A percentile compares a stretch with the other conserved stretches of the same genome.
phyloP scores from a whole-genome alignment of 1,140 invertebrate genomes.

The Diorhabda elongata region DNA sequence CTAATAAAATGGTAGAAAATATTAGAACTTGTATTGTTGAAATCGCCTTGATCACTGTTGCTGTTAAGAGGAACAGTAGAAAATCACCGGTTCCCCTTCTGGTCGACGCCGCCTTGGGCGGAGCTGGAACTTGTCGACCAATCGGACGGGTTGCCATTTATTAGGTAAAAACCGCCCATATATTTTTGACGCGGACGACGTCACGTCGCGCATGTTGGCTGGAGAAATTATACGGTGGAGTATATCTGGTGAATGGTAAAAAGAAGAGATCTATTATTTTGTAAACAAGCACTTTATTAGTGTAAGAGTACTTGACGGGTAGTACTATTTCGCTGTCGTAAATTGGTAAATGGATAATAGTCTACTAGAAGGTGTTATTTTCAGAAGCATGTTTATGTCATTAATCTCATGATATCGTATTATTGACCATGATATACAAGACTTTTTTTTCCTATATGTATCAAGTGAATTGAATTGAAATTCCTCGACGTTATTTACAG shows the following conservation, averaged over 20 bases:
- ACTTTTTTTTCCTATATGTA: background rate
- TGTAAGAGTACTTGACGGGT: slow-evolving; percentile 29
- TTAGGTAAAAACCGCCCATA: slow-evolving; percentile 33
- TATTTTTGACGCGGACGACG: slow-evolving; percentile 23
- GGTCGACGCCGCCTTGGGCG: slow-evolving; percentile 26
- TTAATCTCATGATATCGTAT: slow-evolving; percentile 28
- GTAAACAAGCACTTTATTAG: slow-evolving; percentile 46
- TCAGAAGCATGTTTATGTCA: slow-evolving; percentile 31
- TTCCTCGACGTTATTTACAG: background rate
- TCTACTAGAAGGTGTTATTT: slow-evolving; percentile 39
- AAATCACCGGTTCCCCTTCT: slow-evolving; percentile 47
- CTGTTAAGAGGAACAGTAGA: slow-evolving; percentile 42
- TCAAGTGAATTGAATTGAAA: background rate
- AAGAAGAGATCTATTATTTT: slow-evolving; percentile 40
- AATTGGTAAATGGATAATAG: slow-evolving; percentile 17
- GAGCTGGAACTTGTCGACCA: slow-evolving; percentile 31
- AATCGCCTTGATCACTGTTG: slow-evolving; percentile 47
- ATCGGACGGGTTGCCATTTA: slow-evolving; percentile 41
- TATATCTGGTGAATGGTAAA: slow-evolving; percentile 28
- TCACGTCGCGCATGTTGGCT: slow-evolving; percentile 31
- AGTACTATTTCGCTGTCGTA: slow-evolving; percentile 12
- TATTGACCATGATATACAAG: slow-evolving; percentile 27
- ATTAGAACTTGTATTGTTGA: slow-evolving; percentile 44
- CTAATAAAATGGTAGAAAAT: slow-evolving; percentile 19
- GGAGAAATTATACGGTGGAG: slow-evolving; percentile 34